phyloP scores from a whole-genome alignment of 2,888 invertebrate genomes.

The Steinernema carpocapsae region DNA sequence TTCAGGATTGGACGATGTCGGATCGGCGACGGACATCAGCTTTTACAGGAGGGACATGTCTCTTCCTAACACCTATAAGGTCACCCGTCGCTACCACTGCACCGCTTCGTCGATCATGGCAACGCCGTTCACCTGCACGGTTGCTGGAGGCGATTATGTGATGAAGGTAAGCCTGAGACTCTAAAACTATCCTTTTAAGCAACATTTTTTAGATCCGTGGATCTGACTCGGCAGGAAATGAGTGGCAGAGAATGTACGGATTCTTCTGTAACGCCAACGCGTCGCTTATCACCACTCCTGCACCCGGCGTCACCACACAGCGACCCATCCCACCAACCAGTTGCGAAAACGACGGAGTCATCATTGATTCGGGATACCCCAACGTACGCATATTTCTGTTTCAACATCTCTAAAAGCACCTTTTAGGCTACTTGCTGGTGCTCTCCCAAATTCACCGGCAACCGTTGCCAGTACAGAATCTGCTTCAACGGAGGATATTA shows the following conservation, averaged over 20 bases:
- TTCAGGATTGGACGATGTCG: not conserved
- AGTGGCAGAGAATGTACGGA: constrained; percentile 55
- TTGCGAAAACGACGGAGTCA: constrained; percentile 52
- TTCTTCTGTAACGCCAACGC: constrained; percentile 48
- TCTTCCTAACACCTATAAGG: constrained; percentile 38
- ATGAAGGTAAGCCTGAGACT: constrained; percentile 40
- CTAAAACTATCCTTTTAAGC: not conserved
- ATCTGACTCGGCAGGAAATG: constrained; percentile 50
- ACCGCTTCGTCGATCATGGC: constrained; percentile 47
- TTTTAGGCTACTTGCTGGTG: constrained; percentile 49
- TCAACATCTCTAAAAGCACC: not conserved
- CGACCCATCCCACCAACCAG: constrained; percentile 42
- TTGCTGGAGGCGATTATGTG: constrained; percentile 43
- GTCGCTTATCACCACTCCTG: constrained; percentile 23
- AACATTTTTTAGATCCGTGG: constrained; percentile 41
- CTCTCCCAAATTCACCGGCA: constrained; percentile 51
- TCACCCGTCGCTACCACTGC: constrained; percentile 51
- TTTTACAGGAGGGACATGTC: not conserved
- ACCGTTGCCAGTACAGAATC: constrained; percentile 49
- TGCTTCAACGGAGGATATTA: constrained; percentile 52
- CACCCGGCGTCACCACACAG: not conserved
- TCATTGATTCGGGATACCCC: constrained; percentile 43
- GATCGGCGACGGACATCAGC: not conserved
- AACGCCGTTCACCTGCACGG: constrained; percentile 45
- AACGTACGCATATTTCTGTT: constrained; percentile 28